phyloP scores from a whole-genome alignment of 2,888 invertebrate genomes.

The Yponomeuta cagnagella region DNA sequence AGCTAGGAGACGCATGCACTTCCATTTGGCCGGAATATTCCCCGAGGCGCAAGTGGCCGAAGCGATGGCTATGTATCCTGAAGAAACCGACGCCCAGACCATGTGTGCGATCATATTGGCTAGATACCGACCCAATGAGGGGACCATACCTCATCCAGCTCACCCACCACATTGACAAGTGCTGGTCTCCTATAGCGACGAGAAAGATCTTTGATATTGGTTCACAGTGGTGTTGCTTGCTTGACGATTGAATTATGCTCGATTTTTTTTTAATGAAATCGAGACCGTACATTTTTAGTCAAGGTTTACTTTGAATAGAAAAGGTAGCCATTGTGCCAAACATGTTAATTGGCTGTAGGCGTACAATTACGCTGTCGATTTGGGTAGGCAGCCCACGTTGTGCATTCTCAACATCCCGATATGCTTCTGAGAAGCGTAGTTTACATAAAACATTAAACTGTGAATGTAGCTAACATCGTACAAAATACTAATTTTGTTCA shows the following conservation, averaged over 20 bases:
- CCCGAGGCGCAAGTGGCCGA: constrained; percentile 92
- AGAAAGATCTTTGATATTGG: neutral
- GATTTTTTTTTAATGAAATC: constrained; percentile 48
- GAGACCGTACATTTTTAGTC: constrained; percentile 37
- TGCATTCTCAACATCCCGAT: constrained; percentile 26
- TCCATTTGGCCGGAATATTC: constrained; percentile 93
- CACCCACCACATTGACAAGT: constrained; percentile 19
- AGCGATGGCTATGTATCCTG: constrained; percentile 91
- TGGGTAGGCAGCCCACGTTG: constrained; percentile 22
- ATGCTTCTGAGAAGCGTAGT: constrained; percentile 57
- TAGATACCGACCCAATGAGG: constrained; percentile 77
- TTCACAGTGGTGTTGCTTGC: constrained; percentile 11
- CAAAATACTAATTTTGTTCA: constrained; percentile 29
- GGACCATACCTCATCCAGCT: constrained; percentile 37
- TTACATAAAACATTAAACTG: constrained; percentile 31
- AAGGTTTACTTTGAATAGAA: constrained; percentile 26
- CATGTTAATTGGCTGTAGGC: constrained; percentile 14
- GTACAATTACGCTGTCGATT: constrained; percentile 16
- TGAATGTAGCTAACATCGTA: constrained; percentile 37
- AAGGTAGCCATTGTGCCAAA: constrained; percentile 9
- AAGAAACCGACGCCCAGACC: constrained; percentile 91
- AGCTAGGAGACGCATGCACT: constrained; percentile 85
- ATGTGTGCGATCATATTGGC: constrained; percentile 91
- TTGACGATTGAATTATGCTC: constrained; percentile 38
- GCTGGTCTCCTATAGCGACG: neutral